phyloP scores from a whole-genome alignment of 2,797 vertebrate genomes.

The Syngnathus rostellatus region DNA sequence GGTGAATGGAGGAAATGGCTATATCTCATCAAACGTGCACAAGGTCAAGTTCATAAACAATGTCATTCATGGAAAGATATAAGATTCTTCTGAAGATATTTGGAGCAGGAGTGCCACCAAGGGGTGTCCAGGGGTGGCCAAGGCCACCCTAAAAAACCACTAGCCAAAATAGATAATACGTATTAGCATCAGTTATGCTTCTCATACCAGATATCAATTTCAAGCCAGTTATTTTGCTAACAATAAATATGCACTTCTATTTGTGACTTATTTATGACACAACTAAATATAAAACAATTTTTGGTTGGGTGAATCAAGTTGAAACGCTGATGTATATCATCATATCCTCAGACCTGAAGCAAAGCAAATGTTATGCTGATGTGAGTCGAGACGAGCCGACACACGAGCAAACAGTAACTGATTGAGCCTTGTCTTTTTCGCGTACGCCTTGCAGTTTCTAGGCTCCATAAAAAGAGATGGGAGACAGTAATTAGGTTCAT shows the following conservation, averaged over 20 bases:
- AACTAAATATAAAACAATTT: neutral
- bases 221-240: too few relatives aligned
- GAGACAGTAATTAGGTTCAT: constrained; percentile 70
- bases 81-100: too few relatives aligned
- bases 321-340: neutral
- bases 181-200: too few relatives aligned
- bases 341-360: neutral
- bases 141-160: too few relatives aligned
- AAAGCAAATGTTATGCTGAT: neutral
- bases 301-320: neutral
- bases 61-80: neutral
- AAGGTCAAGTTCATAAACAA: neutral
- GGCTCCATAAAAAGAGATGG: constrained; percentile 72
- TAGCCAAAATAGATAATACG: too few relatives aligned
- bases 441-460: constrained; percentile 57
- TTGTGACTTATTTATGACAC: too few relatives aligned
- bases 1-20: too few relatives aligned
- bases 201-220: too few relatives aligned
- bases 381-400: constrained; percentile 12
- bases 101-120: too few relatives aligned
- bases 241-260: too few relatives aligned
- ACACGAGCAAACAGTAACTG: constrained; percentile 49
- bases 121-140: too few relatives aligned
- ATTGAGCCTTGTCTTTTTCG: constrained; percentile 61
- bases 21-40: neutral